phyloP scores from a whole-genome alignment of 2,113 vertebrate species.

The Agelaius phoeniceus region DNA sequence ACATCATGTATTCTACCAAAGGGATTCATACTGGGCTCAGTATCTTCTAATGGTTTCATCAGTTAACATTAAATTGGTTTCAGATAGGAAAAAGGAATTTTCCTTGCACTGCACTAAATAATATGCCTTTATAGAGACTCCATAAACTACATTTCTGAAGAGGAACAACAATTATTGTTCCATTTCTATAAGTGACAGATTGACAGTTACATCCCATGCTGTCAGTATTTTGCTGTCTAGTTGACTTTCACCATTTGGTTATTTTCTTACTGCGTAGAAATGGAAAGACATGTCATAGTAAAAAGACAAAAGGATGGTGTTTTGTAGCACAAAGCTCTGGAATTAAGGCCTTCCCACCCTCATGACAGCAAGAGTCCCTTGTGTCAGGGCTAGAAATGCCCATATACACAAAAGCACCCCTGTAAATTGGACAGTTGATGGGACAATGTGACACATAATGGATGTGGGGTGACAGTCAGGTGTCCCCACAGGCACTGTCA shows the following conservation, averaged over 20 bases:
- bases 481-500: neutral
- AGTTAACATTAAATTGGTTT: slow-evolving; percentile 51
- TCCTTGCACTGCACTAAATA: slow-evolving; percentile 11
- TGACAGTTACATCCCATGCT: neutral
- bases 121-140: neutral
- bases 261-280: neutral
- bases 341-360: neutral
- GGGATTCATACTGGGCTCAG: neutral
- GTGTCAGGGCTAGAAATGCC: neutral
- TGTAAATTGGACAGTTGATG: neutral
- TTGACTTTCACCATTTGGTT: neutral
- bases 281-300: neutral
- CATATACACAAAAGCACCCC: neutral
- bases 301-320: neutral
- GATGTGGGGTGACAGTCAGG: neutral
- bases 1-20: neutral
- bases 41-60: slow-evolving; percentile 53
- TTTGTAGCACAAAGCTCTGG: neutral
- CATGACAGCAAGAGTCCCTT: neutral
- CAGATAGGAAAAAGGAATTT: slow-evolving; percentile 13
- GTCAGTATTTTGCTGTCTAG: neutral
- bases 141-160: slow-evolving; percentile 16
- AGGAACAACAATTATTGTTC: slow-evolving; percentile 29
- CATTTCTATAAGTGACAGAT: neutral
- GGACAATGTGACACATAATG: neutral